These are phyloP conservation scores for Seira sanloemensis DNA, from an alignment of 2,888 invertebrate species.

Conservation along the genomic window DNA sequence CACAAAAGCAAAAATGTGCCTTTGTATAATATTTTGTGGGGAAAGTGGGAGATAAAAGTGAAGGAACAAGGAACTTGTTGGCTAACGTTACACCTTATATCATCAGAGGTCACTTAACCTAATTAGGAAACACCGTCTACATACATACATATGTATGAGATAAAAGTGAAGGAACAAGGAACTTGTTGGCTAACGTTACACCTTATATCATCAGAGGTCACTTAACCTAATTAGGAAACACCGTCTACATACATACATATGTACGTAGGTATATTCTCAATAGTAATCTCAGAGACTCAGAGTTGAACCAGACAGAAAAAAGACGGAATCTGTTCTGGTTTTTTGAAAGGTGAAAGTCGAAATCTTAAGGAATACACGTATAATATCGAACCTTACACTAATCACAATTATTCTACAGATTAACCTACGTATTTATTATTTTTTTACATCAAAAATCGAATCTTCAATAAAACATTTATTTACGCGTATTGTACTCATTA, in stretches of 20 bases:
- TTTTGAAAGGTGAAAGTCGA: constrained; percentile 20
- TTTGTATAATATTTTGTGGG: no score
- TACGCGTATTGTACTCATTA: constrained; percentile 54
- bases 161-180: no score
- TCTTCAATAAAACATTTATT: constrained; percentile 6
- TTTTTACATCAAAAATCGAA: neutral
- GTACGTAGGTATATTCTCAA: no score
- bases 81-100: no score
- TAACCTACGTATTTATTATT: neutral
- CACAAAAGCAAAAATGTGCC: no score
- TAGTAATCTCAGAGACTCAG: constrained; percentile 62
- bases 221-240: no score
- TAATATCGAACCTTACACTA: neutral
- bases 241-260: no score
- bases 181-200: neutral
- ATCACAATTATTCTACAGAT: neutral
- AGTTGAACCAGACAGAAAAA: constrained; percentile 47
- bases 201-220: neutral
- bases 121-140: no score
- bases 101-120: no score
- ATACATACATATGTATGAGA: no score
- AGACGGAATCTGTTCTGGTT: constrained; percentile 20
- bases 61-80: no score
- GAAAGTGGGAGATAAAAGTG: no score
- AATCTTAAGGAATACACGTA: constrained; percentile 12